Evolutionary conservation across 1,140 invertebrate genomes (phyloP).

Genomic region (Pteromalus puparum): DNA sequence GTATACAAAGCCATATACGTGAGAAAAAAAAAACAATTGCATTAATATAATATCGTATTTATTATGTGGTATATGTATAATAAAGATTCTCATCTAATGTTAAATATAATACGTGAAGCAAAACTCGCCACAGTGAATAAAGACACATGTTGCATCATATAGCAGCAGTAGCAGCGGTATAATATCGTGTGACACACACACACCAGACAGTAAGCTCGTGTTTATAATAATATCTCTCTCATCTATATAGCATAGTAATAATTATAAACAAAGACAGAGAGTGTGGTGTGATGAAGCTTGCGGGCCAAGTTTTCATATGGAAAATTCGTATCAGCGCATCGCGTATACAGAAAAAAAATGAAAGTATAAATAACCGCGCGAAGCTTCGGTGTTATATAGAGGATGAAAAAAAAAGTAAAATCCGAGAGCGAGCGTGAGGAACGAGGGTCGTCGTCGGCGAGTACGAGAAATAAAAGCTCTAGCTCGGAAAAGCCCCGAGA

Average conservation of each 20-base stretch:
- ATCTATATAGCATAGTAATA: too few relatives aligned
- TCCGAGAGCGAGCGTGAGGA: background rate
- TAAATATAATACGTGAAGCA: too few relatives aligned
- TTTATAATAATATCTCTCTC: background rate
- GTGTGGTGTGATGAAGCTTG: background rate
- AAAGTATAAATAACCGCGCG: background rate
- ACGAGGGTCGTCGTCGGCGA: background rate
- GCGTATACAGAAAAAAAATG: background rate
- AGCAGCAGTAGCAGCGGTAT: background rate
- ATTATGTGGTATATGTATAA: too few relatives aligned
- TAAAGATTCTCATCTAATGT: too few relatives aligned
- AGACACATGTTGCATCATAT: background rate
- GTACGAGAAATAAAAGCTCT: background rate
- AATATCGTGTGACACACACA: background rate
- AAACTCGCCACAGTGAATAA: background rate
- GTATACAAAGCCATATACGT: too few relatives aligned
- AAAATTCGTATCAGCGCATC: background rate
- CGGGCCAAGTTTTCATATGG: conserved; percentile 19
- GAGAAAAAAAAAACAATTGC: too few relatives aligned
- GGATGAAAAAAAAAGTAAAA: background rate
- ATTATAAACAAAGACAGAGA: background rate
- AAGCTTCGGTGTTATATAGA: background rate
- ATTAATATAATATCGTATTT: too few relatives aligned
- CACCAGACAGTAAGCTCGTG: background rate
- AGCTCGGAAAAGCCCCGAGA: background rate